Conservation (phyloP, 2,888 invertebrate species). For the Bugula neritina region DNA sequence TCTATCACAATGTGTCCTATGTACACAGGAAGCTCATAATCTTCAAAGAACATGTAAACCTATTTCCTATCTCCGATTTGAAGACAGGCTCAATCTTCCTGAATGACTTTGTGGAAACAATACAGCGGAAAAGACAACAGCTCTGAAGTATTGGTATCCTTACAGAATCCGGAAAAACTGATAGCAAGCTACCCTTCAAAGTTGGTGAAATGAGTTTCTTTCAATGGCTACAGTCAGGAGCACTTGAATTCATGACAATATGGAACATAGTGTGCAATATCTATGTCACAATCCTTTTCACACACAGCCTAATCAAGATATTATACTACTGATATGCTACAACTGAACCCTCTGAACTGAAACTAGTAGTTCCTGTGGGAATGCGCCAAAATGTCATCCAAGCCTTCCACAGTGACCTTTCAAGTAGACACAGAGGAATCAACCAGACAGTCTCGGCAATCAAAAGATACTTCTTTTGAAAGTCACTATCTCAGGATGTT, state of each 20-base stretch:
- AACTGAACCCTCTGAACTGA: neutral
- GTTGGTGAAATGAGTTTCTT: neutral
- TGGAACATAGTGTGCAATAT: constrained; percentile 9
- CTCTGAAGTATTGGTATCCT: neutral
- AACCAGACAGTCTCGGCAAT: neutral
- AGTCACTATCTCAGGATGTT: neutral
- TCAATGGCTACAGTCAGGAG: neutral
- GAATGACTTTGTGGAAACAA: neutral
- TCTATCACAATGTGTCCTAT: neutral
- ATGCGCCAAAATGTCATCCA: neutral
- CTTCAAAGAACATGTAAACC: neutral
- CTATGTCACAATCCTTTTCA: neutral
- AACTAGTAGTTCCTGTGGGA: neutral
- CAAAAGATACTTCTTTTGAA: neutral
- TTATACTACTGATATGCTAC: neutral
- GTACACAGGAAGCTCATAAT: neutral
- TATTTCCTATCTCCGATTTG: neutral
- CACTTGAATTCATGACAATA: neutral
- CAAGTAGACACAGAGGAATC: neutral
- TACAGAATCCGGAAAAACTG: neutral
- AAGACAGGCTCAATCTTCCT: neutral
- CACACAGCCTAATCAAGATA: neutral
- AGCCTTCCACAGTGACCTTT: neutral
- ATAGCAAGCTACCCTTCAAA: neutral
- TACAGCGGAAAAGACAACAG: neutral